These are phyloP conservation scores for Microdon myrmicae DNA, from an alignment of 2,888 invertebrate species.

Conservation along the genomic window DNA sequence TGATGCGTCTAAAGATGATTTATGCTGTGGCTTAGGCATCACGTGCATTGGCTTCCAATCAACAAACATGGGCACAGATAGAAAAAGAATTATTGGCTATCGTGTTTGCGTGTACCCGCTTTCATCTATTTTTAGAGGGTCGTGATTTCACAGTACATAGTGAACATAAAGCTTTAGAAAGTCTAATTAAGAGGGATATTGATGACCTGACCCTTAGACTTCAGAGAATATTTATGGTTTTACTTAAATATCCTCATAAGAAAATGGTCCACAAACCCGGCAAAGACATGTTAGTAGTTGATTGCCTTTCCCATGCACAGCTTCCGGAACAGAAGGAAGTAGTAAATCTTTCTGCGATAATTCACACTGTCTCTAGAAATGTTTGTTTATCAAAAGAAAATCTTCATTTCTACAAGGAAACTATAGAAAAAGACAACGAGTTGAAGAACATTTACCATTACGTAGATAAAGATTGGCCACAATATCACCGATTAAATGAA, in stretches of 20 bases:
- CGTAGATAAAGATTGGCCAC: conserved; percentile 7
- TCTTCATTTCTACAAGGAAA: not conserved
- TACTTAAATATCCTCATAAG: conserved; percentile 52
- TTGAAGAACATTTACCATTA: conserved; percentile 1
- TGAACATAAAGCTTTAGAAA: conserved; percentile 57
- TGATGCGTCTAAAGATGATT: conserved; percentile 49
- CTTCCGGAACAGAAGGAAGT: conserved; percentile 27
- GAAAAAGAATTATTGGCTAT: conserved; percentile 61
- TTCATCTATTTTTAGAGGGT: conserved; percentile 57
- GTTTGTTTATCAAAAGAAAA: conserved; percentile 12
- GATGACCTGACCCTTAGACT: conserved; percentile 54
- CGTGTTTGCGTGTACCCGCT: conserved; percentile 58
- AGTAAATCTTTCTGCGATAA: conserved; percentile 9
- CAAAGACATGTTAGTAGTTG: conserved; percentile 55
- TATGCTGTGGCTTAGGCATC: conserved; percentile 55
- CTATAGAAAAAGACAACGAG: conserved; percentile 4
- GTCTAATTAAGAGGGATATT: conserved; percentile 54
- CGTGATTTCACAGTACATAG: conserved; percentile 53
- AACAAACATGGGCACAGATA: conserved; percentile 60
- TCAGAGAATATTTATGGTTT: conserved; percentile 54
- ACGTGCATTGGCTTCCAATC: conserved; percentile 54
- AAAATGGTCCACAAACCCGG: conserved; percentile 54
- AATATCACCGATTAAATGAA: conserved; percentile 7
- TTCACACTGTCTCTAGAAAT: not conserved
- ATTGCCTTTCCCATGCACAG: conserved; percentile 54